Evolutionary conservation across 2,888 invertebrate genomes (phyloP).

Genomic region (Chelonus formosanus): DNA sequence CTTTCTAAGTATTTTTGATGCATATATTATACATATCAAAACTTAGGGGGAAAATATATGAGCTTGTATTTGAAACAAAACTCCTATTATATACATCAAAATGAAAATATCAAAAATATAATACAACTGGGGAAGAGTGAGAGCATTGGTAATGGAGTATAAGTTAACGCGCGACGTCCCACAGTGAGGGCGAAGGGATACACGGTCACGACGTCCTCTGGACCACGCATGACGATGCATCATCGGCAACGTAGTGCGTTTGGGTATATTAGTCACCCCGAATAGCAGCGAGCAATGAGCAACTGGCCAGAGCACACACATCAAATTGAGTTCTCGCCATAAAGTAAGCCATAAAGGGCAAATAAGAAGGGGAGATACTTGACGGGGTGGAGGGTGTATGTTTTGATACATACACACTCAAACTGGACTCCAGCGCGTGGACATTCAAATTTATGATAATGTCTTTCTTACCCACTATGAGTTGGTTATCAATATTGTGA

Average conservation of each 20-base stretch:
- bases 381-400: constrained; percentile 46
- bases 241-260: constrained; percentile 68
- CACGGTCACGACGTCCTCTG: constrained; percentile 44
- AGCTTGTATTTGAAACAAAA: too few species aligned
- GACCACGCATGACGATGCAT: constrained; percentile 64
- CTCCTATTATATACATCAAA: too few species aligned
- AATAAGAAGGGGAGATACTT: constrained; percentile 63
- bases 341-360: constrained; percentile 64
- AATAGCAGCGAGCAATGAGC: constrained; percentile 67
- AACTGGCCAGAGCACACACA: constrained; percentile 52
- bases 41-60: too few species aligned
- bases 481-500: constrained; percentile 58
- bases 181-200: constrained; percentile 50
- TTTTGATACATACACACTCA: constrained; percentile 16
- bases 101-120: too few species aligned
- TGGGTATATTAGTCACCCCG: constrained; percentile 73
- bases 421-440: constrained; percentile 46
- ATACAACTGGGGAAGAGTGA: neutral
- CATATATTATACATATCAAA: too few species aligned
- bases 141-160: constrained; percentile 50
- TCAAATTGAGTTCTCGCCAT: constrained; percentile 68
- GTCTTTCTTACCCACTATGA: constrained; percentile 48
- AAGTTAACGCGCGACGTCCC: constrained; percentile 58
- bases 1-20: too few species aligned
- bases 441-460: constrained; percentile 64